Conservation (phyloP, 2,113 vertebrate genomes). For the Arizona elegans region DNA sequence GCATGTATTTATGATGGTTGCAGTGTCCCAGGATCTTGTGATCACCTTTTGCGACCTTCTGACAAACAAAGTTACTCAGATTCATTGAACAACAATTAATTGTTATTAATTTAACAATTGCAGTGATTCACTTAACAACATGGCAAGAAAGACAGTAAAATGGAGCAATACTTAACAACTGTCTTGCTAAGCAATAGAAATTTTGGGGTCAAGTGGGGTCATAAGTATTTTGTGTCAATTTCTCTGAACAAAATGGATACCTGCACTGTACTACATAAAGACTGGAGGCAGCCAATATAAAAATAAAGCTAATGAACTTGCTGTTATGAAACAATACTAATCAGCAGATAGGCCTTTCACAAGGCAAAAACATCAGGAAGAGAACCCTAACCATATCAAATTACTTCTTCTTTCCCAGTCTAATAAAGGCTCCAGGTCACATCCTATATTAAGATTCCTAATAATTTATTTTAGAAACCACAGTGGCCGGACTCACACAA, state of each 20-base stretch:
- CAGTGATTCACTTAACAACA: too few species aligned
- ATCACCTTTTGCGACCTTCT: not conserved
- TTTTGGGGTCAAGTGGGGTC: too few species aligned
- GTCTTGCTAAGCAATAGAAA: too few species aligned
- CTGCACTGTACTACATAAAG: too few species aligned
- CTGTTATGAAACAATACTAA: not conserved
- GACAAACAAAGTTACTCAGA: not conserved
- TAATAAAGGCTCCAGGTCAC: not conserved
- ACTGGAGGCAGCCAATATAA: not conserved
- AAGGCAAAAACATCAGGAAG: not conserved
- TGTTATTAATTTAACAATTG: not conserved
- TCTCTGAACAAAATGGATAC: too few species aligned
- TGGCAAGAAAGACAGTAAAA: too few species aligned
- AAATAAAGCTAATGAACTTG: not conserved
- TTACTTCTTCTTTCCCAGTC: not conserved
- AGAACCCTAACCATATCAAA: not conserved
- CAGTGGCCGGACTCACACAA: not conserved
- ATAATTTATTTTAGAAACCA: not conserved
- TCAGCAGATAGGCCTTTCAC: not conserved
- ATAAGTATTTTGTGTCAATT: too few species aligned
- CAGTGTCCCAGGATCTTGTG: not conserved
- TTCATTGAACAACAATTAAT: not conserved
- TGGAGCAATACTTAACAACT: too few species aligned
- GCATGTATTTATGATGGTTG: not conserved
- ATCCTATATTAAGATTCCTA: not conserved